A percentile compares a stretch with the other conserved stretches of the same genome.
phyloP scores from a whole-genome alignment of 2,113 vertebrate species.

The Hylia prasina region DNA sequence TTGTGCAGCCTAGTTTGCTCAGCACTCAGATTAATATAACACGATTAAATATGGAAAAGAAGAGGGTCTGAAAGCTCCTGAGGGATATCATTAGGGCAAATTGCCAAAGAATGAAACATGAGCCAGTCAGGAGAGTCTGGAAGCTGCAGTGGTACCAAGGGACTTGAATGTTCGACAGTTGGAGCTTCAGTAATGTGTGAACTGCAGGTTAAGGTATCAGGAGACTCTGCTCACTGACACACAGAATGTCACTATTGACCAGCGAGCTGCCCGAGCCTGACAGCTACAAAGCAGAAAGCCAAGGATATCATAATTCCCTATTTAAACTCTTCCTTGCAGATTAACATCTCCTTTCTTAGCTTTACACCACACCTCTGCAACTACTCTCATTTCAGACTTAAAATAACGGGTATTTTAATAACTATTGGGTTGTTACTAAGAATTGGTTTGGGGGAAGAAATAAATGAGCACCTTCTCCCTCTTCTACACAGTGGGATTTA shows the following conservation, averaged over 20 bases:
- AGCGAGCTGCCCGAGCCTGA: slow-evolving; percentile 78
- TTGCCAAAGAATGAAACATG: slow-evolving; percentile 99
- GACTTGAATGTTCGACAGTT: slow-evolving; percentile 81
- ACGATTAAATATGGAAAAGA: slow-evolving; percentile 95
- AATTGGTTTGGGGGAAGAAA: slow-evolving; percentile 19
- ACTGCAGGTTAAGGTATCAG: slow-evolving; percentile 79
- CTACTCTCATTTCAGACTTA: not conserved
- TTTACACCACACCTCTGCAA: slow-evolving; percentile 32
- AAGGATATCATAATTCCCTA: slow-evolving; percentile 69
- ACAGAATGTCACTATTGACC: slow-evolving; percentile 93
- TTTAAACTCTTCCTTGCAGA: slow-evolving; percentile 61
- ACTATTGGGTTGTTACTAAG: slow-evolving; percentile 4
- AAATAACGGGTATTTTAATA: slow-evolving; percentile 49
- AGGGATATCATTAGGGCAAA: slow-evolving; percentile 99
- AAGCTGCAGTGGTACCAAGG: slow-evolving; percentile 85
- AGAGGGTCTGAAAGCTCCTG: slow-evolving; percentile 90
- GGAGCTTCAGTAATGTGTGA: slow-evolving; percentile 87
- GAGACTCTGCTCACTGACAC: slow-evolving; percentile 90
- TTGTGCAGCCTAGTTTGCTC: slow-evolving; percentile 68
- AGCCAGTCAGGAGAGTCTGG: slow-evolving; percentile 92
- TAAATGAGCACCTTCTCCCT: not conserved
- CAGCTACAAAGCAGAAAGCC: slow-evolving; percentile 66
- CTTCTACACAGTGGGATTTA: not conserved
- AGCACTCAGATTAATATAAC: slow-evolving; percentile 89
- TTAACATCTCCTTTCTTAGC: slow-evolving; percentile 53